Conservation (phyloP, 2,888 invertebrate genomes). For the Thysanoteuthis rhombus region DNA sequence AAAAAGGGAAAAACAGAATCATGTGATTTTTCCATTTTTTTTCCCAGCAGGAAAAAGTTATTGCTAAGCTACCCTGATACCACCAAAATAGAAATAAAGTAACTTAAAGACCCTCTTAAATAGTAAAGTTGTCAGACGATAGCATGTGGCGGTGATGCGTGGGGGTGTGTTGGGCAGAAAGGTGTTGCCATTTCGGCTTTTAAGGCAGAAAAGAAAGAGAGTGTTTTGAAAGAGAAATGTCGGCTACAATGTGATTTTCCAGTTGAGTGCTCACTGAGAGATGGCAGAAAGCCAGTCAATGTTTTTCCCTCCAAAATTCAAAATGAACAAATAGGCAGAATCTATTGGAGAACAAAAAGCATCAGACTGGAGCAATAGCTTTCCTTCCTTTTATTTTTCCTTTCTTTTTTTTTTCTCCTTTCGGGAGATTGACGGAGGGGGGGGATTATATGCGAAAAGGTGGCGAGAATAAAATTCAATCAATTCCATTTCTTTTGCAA, state of each 20-base stretch:
- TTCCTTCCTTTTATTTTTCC: not conserved
- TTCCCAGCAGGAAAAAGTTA: not conserved
- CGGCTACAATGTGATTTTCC: not conserved
- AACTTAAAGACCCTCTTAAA: not conserved
- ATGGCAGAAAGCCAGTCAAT: not conserved
- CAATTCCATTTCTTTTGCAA: not conserved
- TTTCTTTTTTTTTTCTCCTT: not conserved
- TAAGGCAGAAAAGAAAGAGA: not conserved
- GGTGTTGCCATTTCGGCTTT: not conserved
- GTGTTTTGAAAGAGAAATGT: not conserved
- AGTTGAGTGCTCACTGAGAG: not conserved
- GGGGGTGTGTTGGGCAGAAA: not conserved
- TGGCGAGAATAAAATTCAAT: not conserved
- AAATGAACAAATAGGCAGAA: not conserved
- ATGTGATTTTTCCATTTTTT: not conserved
- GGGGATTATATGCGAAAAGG: not conserved
- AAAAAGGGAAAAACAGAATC: not conserved
- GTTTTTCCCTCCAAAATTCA: not conserved
- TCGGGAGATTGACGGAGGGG: no score
- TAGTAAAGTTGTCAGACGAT: not conserved
- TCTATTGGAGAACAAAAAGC: not conserved
- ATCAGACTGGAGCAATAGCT: no score
- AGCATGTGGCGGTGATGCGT: not conserved
- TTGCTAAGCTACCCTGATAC: not conserved
- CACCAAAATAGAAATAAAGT: not conserved